Conservation (phyloP, 1,140 invertebrate species). For the Cardiocondyla obscurior region DNA sequence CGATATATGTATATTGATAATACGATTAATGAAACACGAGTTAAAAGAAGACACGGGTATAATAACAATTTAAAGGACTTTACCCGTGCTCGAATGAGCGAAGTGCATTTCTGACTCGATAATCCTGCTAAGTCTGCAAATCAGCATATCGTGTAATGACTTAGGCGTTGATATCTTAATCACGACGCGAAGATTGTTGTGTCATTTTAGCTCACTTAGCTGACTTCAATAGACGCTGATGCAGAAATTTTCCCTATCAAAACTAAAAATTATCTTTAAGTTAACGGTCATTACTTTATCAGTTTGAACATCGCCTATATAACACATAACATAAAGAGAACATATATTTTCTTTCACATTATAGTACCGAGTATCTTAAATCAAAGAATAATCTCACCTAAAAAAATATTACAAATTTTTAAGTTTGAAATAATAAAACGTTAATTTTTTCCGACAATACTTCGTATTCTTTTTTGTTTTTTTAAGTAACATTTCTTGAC, state of each 20-base stretch:
- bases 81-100: conserved; percentile 7
- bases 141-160: conserved; percentile 47
- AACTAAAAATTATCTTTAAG: not conserved
- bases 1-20: conserved; percentile 19
- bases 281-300: not conserved
- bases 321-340: too few species aligned
- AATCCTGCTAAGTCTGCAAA: conserved; percentile 26
- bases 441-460: too few species aligned
- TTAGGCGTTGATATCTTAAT: conserved; percentile 36
- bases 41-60: conserved; percentile 15
- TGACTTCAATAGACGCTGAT: not conserved
- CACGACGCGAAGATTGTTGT: conserved; percentile 37
- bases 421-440: too few species aligned
- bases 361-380: not conserved
- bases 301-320: not conserved
- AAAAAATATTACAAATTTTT: too few species aligned
- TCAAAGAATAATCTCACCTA: not conserved
- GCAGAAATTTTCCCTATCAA: conserved; percentile 5
- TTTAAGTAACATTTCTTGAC: too few species aligned
- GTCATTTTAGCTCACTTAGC: conserved; percentile 36
- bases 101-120: conserved; percentile 42
- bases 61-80: conserved; percentile 32
- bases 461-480: too few species aligned
- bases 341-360: not conserved
- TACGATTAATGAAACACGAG: conserved; percentile 39